Conservation (phyloP, 2,113 vertebrate species). For the Pelmatolapia mariae region DNA sequence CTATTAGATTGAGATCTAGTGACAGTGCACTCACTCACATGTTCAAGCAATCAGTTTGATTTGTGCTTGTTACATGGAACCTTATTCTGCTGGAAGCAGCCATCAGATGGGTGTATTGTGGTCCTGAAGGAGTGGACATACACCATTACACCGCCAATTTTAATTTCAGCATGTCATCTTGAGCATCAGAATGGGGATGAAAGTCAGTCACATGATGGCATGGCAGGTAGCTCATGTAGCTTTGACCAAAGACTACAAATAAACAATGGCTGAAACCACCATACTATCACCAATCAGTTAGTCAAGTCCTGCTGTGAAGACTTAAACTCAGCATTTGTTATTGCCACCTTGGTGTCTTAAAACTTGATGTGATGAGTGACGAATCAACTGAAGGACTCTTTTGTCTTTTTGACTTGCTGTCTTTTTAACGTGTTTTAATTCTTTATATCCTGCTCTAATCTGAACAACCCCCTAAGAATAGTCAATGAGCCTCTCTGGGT, state of each 20-base stretch:
- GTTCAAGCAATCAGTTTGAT: neutral
- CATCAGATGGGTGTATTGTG: neutral
- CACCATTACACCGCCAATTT: neutral
- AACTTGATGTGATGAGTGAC: neutral
- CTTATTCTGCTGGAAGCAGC: neutral
- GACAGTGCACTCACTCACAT: neutral
- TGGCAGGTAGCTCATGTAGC: neutral
- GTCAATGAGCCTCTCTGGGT: neutral
- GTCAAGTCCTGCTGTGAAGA: neutral
- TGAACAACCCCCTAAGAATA: neutral
- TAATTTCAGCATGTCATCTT: neutral
- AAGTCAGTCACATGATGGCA: neutral
- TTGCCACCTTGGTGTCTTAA: neutral
- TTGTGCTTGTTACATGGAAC: neutral
- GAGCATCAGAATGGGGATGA: neutral
- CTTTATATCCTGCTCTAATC: neutral
- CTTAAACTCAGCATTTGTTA: neutral
- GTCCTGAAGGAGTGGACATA: neutral
- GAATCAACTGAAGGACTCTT: neutral
- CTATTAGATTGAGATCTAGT: neutral
- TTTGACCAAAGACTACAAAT: neutral
- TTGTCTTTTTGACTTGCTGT: neutral
- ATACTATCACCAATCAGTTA: neutral
- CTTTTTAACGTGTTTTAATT: neutral
- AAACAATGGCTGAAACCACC: neutral